These are phyloP conservation scores for Cetoscarus ocellatus DNA, from an alignment of 2,797 vertebrate species.

Conservation along the genomic window DNA sequence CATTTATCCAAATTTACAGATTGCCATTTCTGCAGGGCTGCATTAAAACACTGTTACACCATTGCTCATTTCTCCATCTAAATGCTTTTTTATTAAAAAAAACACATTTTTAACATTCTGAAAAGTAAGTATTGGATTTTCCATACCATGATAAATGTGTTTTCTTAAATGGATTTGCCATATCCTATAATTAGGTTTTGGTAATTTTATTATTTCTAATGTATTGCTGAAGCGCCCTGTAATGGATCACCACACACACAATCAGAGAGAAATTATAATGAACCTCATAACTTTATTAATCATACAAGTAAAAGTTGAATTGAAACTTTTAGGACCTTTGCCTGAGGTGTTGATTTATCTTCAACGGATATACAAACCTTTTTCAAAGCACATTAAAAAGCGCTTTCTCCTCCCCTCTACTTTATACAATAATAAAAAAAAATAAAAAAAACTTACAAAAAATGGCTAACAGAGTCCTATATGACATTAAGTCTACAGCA, in stretches of 20 bases:
- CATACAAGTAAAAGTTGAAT: background rate
- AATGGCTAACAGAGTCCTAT: no score
- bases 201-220: constrained; percentile 41
- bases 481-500: no score
- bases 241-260: constrained; percentile 23
- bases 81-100: constrained; percentile 23
- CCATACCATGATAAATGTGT: constrained; percentile 41
- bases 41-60: constrained; percentile 9
- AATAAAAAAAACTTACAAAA: no score
- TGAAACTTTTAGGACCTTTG: background rate
- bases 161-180: constrained; percentile 45
- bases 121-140: constrained; percentile 11
- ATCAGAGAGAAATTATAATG: background rate
- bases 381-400: no score
- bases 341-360: background rate
- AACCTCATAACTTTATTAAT: background rate
- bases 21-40: constrained; percentile 4
- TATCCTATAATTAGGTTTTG: constrained; percentile 41
- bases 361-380: background rate
- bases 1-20: constrained; percentile 27
- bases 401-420: no score
- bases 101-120: constrained; percentile 8
- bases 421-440: no score
- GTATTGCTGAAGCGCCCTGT: constrained; percentile 20
- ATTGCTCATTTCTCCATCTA: constrained; percentile 1